A percentile compares a stretch with the other conserved stretches of the same genome.
phyloP scores from a whole-genome alignment of 2,797 vertebrate species.

The Sebastes iracundus region DNA sequence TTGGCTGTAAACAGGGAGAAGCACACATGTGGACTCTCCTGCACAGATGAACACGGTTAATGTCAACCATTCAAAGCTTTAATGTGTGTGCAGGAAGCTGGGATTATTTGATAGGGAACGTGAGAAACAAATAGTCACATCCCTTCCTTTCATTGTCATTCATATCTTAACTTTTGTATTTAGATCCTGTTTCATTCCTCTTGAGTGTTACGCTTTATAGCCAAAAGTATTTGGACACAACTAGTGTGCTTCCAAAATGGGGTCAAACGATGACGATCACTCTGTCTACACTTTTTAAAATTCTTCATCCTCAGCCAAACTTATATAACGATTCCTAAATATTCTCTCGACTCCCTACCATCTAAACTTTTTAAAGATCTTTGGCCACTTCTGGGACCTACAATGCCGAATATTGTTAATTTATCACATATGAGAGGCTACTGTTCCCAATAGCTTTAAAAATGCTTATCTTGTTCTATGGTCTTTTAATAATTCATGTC shows the following conservation, averaged over 20 bases:
- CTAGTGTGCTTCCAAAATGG: not conserved
- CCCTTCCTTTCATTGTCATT: too few relatives aligned
- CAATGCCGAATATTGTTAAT: not conserved
- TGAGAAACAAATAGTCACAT: too few relatives aligned
- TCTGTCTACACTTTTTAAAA: not conserved
- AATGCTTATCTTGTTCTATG: not conserved
- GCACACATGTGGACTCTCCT: not conserved
- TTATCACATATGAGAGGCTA: not conserved
- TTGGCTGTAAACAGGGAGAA: conserved; percentile 3
- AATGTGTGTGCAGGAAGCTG: not conserved
- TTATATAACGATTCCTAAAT: not conserved
- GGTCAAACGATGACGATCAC: not conserved
- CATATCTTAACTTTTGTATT: too few relatives aligned
- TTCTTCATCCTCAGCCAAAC: not conserved
- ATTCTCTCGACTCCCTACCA: not conserved
- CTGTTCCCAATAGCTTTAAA: not conserved
- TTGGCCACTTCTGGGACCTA: not conserved
- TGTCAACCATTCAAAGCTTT: not conserved
- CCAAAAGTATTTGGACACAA: not conserved
- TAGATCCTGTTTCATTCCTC: too few relatives aligned
- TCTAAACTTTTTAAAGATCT: not conserved
- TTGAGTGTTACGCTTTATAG: fast-evolving
- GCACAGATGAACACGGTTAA: not conserved
- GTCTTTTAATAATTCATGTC: not conserved
- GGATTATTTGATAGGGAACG: not conserved